These are phyloP conservation scores for Sarcophaga peregrina DNA, from an alignment of 1,140 invertebrate species.

Conservation along the genomic window DNA sequence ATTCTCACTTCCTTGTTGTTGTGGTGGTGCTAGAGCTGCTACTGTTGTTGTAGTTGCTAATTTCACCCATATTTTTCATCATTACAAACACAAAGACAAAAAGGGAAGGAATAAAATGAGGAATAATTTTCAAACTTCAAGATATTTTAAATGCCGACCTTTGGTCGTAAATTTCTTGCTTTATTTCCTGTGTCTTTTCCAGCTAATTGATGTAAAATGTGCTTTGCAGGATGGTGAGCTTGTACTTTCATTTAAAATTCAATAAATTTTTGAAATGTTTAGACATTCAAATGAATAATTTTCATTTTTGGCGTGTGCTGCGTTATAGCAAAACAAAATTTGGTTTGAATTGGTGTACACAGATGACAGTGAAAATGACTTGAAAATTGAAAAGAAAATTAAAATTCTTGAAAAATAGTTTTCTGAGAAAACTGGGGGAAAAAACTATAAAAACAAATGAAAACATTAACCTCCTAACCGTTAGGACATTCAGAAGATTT, in stretches of 20 bases:
- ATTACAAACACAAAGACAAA: background rate
- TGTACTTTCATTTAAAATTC: conserved; percentile 12
- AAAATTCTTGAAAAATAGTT: too few relatives aligned
- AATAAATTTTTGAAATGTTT: conserved; percentile 16
- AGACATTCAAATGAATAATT: background rate
- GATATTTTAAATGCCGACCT: conserved; percentile 32
- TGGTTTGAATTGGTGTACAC: background rate
- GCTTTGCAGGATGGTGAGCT: too few relatives aligned
- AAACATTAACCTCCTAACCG: too few relatives aligned
- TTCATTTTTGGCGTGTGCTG: background rate
- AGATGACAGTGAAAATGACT: background rate
- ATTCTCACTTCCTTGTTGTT: background rate
- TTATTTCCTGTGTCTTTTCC: background rate
- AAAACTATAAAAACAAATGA: too few relatives aligned
- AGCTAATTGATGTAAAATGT: background rate
- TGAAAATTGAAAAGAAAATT: background rate
- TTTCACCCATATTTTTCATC: conserved; percentile 12
- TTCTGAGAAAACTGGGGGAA: too few relatives aligned
- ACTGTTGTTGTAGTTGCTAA: conserved; percentile 49
- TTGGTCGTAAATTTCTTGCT: background rate
- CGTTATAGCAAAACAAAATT: background rate
- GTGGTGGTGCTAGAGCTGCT: conserved; percentile 45
- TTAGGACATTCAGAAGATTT: too few relatives aligned
- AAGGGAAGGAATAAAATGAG: too few relatives aligned
- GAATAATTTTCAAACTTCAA: conserved; percentile 35